Percentiles rank a stretch among this genome's conserved stretches.
These are phyloP conservation scores for Acleris laterana DNA, from an alignment of 2,888 invertebrate species.

Conservation along the genomic window DNA sequence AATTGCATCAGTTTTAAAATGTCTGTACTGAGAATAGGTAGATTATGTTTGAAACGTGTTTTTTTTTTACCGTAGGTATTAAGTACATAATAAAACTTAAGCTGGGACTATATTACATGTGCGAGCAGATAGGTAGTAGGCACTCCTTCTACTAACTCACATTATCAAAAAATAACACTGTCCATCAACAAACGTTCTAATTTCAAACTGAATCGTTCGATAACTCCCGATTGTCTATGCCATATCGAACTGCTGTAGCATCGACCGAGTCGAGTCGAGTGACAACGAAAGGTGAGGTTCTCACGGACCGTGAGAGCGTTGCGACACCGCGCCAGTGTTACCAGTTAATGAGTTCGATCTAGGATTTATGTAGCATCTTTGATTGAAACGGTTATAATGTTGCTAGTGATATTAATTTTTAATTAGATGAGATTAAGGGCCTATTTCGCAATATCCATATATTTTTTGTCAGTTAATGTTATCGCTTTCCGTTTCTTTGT, in stretches of 20 bases:
- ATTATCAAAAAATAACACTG: not conserved
- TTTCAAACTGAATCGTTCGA: slow-evolving; percentile 49
- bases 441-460: no score
- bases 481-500: no score
- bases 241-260: slow-evolving; percentile 44
- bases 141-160: no score
- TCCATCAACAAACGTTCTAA: slow-evolving; percentile 36
- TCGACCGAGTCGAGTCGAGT: slow-evolving; percentile 8
- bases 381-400: not conserved
- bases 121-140: no score
- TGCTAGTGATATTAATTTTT: not conserved
- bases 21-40: no score
- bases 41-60: not conserved
- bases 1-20: no score
- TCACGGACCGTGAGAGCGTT: slow-evolving; percentile 59
- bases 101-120: no score
- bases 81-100: no score
- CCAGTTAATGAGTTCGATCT: slow-evolving; percentile 15
- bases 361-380: slow-evolving; percentile 10
- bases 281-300: slow-evolving; percentile 58
- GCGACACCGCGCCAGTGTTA: slow-evolving; percentile 36
- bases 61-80: no score
- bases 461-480: no score
- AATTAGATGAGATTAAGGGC: no score
- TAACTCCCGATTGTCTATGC: slow-evolving; percentile 44